Evolutionary conservation across 2,797 vertebrate species (phyloP), one percentile per base, ranked within the genome.

Genomic region (Crocodylus rhombifer): DNA sequence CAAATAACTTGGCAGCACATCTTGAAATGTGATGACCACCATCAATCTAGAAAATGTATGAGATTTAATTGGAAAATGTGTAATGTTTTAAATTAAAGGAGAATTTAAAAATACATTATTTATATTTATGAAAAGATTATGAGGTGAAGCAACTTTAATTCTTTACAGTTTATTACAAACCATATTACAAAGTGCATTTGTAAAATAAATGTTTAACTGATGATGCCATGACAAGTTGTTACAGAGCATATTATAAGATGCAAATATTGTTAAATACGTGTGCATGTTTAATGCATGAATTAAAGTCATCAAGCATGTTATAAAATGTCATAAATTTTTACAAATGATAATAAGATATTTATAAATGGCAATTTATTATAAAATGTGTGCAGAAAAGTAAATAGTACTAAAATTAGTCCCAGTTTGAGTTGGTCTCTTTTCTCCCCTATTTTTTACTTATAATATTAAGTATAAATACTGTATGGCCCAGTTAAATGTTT

Each of bases 261-360:
- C 95, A 97, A 97, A 98, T 97, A 97, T 94, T 97, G 94, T 96
- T 95, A 97, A 97, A 96, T 97, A 96, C 25, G 94, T 96, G 95
- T 97, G 92, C 96, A 98, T 98, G 96, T 97, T 97, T 97, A 97
- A 97, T 97, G 87, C 79, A 96, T 88, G 90, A 96, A 92, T 97
- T 97, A 97, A 92, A 97, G 91, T 97, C 92, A 97, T 95, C 95
- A 96, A 85, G 86, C 62, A 86, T 96, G 89, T 77, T 84, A 95
- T 91, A 96, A 96, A 96, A 76, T 95, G 91, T 94, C 88, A 95
- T 89, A 97, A 96, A 97, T 96, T 93, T 96, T 97, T 97, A 97
- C 84, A 97, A 96, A 97, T 93, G 42, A 93, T 95, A 96, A 95
- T 96, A 97, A 95, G 91, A 55, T 95, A 97, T 96, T 97, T 97